Base-by-base conservation (phyloP, 1,140 invertebrate species). In the Cyclargus thomasi region DNA sequence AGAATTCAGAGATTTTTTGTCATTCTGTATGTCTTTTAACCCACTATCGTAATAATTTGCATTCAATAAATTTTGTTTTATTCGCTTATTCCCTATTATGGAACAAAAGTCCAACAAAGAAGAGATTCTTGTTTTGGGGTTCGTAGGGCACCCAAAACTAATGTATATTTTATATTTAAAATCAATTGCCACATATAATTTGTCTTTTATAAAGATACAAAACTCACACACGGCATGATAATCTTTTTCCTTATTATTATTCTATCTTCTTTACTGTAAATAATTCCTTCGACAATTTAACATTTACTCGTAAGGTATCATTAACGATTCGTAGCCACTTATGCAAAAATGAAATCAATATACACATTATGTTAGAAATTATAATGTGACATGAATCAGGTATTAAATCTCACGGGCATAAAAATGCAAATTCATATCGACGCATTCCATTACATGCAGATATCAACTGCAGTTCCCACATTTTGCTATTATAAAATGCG, bases 341-440 rank as follows among this genome's bases (percentile, higher is more conserved):
- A 47, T 47, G 39, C 39, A 47, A 47, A 47, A 47, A 16, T 47
- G 39, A 47, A 14, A 47, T 47, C 39, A 47, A 47, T 47, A 47
- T 59, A 59, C 55, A 20, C 55, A 20, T 20, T 21, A 22, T 59
- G 55, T 59, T 20, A 59, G 18, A 59, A 59, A 59, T 18, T 55
- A 55, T 18, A 55, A 59, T 59, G 20, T 59, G 55, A 59, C 55
- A 11, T 59, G 20, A 22, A 59, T 59, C 20, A 59, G 55, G 55
- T 59, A 77, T 73, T 74, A 72, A 77, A 76, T 77, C 70, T 74
- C 66, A 67, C 64, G 67, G 71, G 64, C 67, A 70, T 74, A 67
- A 72, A 75, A 69, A 77, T 78, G 76, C 65, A 76, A 78, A 80
- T 77, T 72, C 63, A 70, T 74, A 79, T 80, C 79, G 74, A 77